Percentiles rank a stretch among this genome's conserved stretches.
Evolutionary conservation across 2,888 invertebrate genomes (phyloP).

Genomic region (Muschampia plurimacula): DNA sequence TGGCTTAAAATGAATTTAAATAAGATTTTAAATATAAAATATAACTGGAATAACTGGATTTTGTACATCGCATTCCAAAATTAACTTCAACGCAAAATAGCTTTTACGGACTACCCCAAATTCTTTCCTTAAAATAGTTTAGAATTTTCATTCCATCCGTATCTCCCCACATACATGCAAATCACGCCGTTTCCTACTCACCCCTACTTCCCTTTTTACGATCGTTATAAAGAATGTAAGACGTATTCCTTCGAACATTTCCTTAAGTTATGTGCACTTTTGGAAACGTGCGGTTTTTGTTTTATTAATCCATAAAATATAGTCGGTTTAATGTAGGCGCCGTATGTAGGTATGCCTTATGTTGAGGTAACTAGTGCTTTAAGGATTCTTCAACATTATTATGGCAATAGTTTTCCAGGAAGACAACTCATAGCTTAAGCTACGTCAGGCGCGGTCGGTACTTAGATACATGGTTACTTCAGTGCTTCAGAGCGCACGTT

Average conservation of each 20-base stretch:
- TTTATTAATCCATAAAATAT: conserved; percentile 17
- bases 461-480: no score
- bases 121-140: conserved; percentile 36
- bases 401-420: no score
- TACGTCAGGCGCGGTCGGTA: no score
- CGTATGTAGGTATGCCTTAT: no score
- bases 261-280: conserved; percentile 39
- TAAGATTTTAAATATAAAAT: not conserved
- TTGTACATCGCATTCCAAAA: not conserved
- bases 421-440: no score
- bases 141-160: conserved; percentile 26
- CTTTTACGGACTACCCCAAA: conserved; percentile 16
- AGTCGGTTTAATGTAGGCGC: not conserved
- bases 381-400: no score
- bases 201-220: conserved; percentile 57
- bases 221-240: conserved; percentile 66
- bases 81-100: conserved; percentile 6
- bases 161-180: conserved; percentile 59
- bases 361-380: no score
- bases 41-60: no score
- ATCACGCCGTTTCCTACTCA: conserved; percentile 56
- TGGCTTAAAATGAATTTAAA: not conserved
- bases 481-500: no score
- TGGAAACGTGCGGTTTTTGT: conserved; percentile 27
- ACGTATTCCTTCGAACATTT: conserved; percentile 54